Conservation (phyloP, 2,797 vertebrate species). For the Poeciliopsis paucimaculata region DNA sequence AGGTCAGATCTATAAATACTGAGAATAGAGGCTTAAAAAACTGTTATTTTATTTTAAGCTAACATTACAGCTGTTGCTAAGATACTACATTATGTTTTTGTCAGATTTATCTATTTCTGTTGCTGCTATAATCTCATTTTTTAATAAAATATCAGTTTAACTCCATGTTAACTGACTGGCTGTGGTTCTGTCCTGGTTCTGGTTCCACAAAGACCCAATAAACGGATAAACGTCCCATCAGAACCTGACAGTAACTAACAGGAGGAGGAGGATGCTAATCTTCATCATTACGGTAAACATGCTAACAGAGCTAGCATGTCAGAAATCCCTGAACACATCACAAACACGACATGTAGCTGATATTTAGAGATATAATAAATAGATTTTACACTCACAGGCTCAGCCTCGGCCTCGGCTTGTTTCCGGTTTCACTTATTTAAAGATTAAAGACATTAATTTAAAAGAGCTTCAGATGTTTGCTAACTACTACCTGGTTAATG, state of each 20-base stretch:
- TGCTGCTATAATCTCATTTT: background rate
- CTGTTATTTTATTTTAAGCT: too few relatives aligned
- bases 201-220: background rate
- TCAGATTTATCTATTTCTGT: background rate
- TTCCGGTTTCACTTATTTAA: background rate
- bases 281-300: conserved; percentile 2
- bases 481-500: background rate
- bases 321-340: background rate
- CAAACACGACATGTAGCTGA: background rate
- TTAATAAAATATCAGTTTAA: background rate
- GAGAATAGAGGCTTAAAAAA: too few relatives aligned
- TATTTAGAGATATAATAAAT: background rate
- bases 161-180: background rate
- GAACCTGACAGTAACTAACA: background rate
- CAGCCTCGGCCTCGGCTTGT: background rate
- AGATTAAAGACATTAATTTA: background rate
- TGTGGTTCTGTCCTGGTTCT: background rate
- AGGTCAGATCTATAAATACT: too few relatives aligned
- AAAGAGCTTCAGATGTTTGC: background rate
- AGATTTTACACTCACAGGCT: background rate
- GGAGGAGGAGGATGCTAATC: background rate
- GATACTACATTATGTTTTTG: background rate
- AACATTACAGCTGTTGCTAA: too few relatives aligned
- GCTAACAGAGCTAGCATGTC: conserved; percentile 6
- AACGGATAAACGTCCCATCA: background rate